phyloP scores from a whole-genome alignment of 2,888 invertebrate genomes.

The Gymnoscelis rufifasciata region DNA sequence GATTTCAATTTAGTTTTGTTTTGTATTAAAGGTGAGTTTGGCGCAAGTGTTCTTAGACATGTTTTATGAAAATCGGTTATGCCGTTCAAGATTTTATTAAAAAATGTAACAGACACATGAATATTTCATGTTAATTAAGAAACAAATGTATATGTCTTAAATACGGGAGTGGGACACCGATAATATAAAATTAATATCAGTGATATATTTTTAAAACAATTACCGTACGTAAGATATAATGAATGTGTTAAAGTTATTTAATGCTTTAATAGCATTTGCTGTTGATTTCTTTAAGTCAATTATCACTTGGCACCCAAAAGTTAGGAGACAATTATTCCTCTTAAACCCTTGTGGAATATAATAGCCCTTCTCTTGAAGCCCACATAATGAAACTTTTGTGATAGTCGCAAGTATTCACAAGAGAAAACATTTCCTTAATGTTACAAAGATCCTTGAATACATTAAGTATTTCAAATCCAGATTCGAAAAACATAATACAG shows the following conservation, averaged over 20 bases:
- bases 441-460: constrained; percentile 5
- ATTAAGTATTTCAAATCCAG: constrained; percentile 1
- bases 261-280: background rate
- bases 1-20: no score
- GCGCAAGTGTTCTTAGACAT: no score
- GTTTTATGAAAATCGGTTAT: no score
- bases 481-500: constrained; percentile 4
- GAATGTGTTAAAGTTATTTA: background rate
- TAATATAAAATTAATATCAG: no score
- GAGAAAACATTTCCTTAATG: constrained; percentile 16
- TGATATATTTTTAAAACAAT: no score
- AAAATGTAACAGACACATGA: no score
- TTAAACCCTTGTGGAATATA: constrained; percentile 19
- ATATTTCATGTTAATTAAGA: no score
- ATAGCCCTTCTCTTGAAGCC: constrained; percentile 12
- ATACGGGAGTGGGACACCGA: no score
- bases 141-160: no score
- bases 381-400: constrained; percentile 27
- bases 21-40: no score
- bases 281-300: constrained; percentile 6
- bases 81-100: no score
- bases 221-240: background rate
- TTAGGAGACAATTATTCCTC: constrained; percentile 18
- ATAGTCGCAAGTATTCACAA: constrained; percentile 14
- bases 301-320: constrained; percentile 9